These are phyloP conservation scores for Pristionchus fissidentatus DNA, from an alignment of 2,888 invertebrate genomes.

Conservation along the genomic window DNA sequence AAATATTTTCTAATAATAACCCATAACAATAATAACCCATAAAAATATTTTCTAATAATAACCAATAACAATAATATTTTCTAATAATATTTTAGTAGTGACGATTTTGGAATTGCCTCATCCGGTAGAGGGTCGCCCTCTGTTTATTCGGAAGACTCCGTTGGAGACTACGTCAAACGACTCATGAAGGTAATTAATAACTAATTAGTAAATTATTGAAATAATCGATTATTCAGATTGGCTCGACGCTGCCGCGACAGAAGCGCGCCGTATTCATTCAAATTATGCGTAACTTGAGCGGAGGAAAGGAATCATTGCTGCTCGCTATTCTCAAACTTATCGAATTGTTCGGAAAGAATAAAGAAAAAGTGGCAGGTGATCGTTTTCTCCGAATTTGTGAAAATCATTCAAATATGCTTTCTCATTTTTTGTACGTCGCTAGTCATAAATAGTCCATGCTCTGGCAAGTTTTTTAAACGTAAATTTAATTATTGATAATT, in stretches of 20 bases:
- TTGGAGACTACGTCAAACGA: background rate
- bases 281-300: slow-evolving; percentile 10
- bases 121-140: background rate
- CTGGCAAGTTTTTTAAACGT: background rate
- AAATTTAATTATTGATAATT: background rate
- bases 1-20: too few relatives aligned
- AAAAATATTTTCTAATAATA: too few relatives aligned
- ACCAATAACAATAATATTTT: background rate
- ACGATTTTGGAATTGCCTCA: background rate
- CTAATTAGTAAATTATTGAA: too few relatives aligned
- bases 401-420: too few relatives aligned
- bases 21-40: too few relatives aligned
- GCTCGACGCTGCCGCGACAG: background rate
- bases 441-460: background rate
- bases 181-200: background rate
- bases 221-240: background rate
- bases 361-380: slow-evolving; percentile 32
- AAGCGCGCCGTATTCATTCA: slow-evolving; percentile 30
- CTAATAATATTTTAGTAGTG: background rate
- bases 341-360: slow-evolving; percentile 32
- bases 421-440: background rate
- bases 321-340: slow-evolving; percentile 33
- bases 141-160: background rate
- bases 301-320: background rate
- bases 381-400: background rate